phyloP scores from a whole-genome alignment of 2,113 vertebrate genomes.

The Syngnathus scovelli region DNA sequence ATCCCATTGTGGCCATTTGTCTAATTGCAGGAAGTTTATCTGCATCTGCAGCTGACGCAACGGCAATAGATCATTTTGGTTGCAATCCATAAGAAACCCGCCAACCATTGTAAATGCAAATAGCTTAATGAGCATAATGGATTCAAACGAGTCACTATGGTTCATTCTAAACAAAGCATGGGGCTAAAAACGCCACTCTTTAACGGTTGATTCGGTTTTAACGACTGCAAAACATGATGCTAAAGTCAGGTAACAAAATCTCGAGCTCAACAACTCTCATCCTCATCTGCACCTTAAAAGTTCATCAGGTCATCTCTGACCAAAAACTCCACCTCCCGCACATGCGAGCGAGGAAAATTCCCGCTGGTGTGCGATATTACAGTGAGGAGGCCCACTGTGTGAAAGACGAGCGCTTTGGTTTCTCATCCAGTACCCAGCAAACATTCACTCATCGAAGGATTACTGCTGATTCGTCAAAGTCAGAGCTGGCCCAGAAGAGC shows the following conservation, averaged over 20 bases:
- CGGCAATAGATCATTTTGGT: background rate
- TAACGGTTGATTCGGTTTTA: background rate
- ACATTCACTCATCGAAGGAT: slow-evolving; percentile 5
- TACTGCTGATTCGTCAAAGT: slow-evolving; percentile 9
- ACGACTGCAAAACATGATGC: background rate
- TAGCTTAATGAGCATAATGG: background rate
- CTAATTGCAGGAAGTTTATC: background rate
- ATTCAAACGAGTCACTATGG: background rate
- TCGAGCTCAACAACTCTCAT: background rate
- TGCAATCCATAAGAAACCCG: background rate
- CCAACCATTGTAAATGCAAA: background rate
- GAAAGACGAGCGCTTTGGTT: background rate
- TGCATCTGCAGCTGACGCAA: background rate
- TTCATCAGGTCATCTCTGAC: background rate
- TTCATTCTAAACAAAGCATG: background rate
- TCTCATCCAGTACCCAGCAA: slow-evolving; percentile 3
- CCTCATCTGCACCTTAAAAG: slow-evolving; percentile 1
- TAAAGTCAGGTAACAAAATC: background rate
- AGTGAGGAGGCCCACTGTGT: slow-evolving; percentile 2
- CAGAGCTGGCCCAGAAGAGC: background rate
- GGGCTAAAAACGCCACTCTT: background rate
- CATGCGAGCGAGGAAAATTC: background rate
- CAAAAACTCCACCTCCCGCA: background rate
- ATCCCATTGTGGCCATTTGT: background rate
- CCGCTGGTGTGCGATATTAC: background rate